Evolutionary conservation across 1,140 invertebrate species (phyloP).

Genomic region (Aphelenchoides fujianensis): DNA sequence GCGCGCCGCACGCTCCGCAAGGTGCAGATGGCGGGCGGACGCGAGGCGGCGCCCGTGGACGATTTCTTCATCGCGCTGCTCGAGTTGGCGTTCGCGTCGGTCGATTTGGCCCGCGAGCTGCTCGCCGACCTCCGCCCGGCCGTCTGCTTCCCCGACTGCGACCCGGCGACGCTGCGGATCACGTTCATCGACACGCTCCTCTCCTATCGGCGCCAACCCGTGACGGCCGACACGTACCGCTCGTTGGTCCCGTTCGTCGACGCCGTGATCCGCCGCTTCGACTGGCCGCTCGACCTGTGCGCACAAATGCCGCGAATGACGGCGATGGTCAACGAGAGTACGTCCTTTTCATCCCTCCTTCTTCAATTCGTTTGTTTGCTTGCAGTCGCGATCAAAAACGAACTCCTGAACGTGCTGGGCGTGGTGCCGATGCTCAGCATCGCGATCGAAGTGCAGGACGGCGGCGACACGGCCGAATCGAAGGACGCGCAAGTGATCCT

Average conservation of each 20-base stretch:
- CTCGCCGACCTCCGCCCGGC: not conserved
- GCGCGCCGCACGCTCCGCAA: not conserved
- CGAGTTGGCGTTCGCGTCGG: not conserved
- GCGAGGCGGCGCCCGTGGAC: not conserved
- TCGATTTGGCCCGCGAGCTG: slow-evolving; percentile 1
- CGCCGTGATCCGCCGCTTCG: not conserved
- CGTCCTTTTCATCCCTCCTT: not conserved
- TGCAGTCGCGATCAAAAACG: slow-evolving; percentile 7
- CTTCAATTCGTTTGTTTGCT: not conserved
- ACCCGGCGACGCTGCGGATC: not conserved
- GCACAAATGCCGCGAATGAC: not conserved
- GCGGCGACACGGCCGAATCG: not conserved
- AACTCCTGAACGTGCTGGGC: not conserved
- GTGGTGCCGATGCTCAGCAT: not conserved
- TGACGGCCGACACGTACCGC: not conserved
- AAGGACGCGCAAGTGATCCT: too few species aligned
- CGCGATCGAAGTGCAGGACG: not conserved
- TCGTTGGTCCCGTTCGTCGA: not conserved
- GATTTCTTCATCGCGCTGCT: not conserved
- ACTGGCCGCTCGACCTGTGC: slow-evolving; percentile 3
- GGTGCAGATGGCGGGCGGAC: not conserved
- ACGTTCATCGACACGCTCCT: not conserved
- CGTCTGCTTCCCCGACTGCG: not conserved
- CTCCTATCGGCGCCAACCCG: not conserved
- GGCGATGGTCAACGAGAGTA: not conserved